Base-by-base conservation (phyloP, 2,797 vertebrate species). In the Coranthus polyacanthus region DNA sequence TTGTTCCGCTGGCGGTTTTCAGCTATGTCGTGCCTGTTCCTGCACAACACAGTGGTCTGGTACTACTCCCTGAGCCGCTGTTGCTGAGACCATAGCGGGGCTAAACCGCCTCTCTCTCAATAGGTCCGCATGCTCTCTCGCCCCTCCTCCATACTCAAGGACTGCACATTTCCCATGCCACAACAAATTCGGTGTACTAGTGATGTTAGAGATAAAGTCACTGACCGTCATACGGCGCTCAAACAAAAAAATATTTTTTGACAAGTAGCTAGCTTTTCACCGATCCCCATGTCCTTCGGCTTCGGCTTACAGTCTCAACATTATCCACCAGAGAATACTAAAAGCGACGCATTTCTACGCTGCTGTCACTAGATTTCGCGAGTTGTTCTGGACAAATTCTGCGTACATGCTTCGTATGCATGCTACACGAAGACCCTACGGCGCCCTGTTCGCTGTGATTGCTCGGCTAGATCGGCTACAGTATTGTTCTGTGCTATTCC, bases 41-140 rank as follows among this genome's bases (percentile, higher is more conserved):
- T 50, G 59, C 86, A 85, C 79, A 61, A 81, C 77, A 71, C 87
- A 73, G 85, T 67, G 75, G 68, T 87, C 62, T 82, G 69, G 67
- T 85, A 65, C 73, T 88, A 50, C 79, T 86, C 84, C 73, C 79
- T 57, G 68, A 79, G 59, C 78, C 74, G 71, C 89, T 65, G 81
- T 82, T 81, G 83, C 82, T 70, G 61, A 86, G 65, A 80, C 85
- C 84, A 59, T 52, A 78, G 84, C 81, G 59, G 82, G 69, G 80
- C 70, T 85, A 89, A 72, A 83, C 83, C 88, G 88, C 89, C 92
- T 91, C 88, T 79, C 84, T 83, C 84, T 78, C 84, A 1, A 87
- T 90, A 87, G 88, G 86, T 81, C 86, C 56, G 56, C 71, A 75
- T 46, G 77, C 83, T 84, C 86, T 46, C 76, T 84, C 78, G 82